Base-by-base conservation (phyloP, 1,140 invertebrate species). In the Bilobella aurantiaca region DNA sequence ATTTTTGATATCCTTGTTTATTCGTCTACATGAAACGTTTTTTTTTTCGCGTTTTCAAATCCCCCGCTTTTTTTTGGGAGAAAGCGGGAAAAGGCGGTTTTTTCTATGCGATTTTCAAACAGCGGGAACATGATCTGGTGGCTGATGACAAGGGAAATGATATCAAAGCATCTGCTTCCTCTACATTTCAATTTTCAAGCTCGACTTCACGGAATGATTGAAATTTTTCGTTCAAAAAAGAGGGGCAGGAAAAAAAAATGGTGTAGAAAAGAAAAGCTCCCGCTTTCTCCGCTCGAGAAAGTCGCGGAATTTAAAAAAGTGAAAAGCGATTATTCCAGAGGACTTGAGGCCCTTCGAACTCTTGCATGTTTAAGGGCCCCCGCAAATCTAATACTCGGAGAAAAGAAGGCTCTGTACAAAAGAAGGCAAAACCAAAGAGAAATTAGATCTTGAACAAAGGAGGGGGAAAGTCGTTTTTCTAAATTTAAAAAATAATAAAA, bases 101-200 rank as follows among this genome's bases (percentile, higher is more conserved):
- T n/a, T n/a, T n/a, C n/a, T n/a, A n/a, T n/a, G n/a, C n/a, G n/a
- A n/a, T n/a, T n/a, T n/a, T n/a, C n/a, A n/a, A 68, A 74, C 68
- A 68, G 34, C 34, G 8, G 18, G 8, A 53, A 53, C 49, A 53
- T 53, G 49, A 53, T 53, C 49, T 69, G 68, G 65, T 66, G 66
- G 68, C 67, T 71, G 74, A 73, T 74, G 73, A 73, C 73, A 74
- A 72, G 69, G 66, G 62, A 75, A 75, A 74, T 74, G 72, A 74
- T 74, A 75, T 75, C 73, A 74, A 74, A 74, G 70, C 73, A 73
- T 74, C 74, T 73, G 71, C 60, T 63, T 53, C 47, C 65, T 70
- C 73, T 73, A 73, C 73, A 74, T 75, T 74, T 74, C 74, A 73
- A 75, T 74, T 75, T 74, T 75, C 72, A 74, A 71, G 74, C 74